These are phyloP conservation scores for Macaca mulatta DNA, from an alignment of 2,113 vertebrate species.

Conservation along the genomic window DNA sequence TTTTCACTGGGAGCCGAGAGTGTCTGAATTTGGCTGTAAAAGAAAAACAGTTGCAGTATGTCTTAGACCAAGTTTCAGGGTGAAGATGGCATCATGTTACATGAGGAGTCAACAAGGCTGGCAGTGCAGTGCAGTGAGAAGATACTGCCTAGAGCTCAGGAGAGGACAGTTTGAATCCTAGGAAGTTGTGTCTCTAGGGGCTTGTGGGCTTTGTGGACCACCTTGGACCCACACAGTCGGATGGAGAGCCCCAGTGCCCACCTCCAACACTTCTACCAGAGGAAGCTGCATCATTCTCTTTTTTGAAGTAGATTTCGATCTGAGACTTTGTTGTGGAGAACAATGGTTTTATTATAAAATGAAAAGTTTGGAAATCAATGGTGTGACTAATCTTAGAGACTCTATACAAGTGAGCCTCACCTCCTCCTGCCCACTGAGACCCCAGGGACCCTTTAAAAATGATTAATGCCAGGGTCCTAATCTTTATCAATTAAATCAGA, in stretches of 20 bases:
- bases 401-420: background rate
- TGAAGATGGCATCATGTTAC: background rate
- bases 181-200: background rate
- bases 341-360: background rate
- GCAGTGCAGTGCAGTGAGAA: background rate
- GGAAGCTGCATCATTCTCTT: background rate
- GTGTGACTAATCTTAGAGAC: background rate
- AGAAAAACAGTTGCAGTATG: conserved; percentile 71
- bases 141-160: background rate
- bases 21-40: conserved; percentile 62
- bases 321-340: background rate
- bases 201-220: background rate
- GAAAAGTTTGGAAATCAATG: background rate
- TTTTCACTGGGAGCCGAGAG: conserved; percentile 70
- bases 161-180: background rate
- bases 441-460: background rate
- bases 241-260: background rate
- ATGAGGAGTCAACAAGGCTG: fast-evolving
- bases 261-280: background rate
- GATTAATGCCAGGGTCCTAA: background rate
- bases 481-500: background rate
- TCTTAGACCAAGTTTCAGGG: conserved; percentile 31
- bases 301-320: background rate
- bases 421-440: background rate
- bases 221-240: fast-evolving